Evolutionary conservation across 2,113 vertebrate species (phyloP).

Genomic region (Sylvietta virens): DNA sequence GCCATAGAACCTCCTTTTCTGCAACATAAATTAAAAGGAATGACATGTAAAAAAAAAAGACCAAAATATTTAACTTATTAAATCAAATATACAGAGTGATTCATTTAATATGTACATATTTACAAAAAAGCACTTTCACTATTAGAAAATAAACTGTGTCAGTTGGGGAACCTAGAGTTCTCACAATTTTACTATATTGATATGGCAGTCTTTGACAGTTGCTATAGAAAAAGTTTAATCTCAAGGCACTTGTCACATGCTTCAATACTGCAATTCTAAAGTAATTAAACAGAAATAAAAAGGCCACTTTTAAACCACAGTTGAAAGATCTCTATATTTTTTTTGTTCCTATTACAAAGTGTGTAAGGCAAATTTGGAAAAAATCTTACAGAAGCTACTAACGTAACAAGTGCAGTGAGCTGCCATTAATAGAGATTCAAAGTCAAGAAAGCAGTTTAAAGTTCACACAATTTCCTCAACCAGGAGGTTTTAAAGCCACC

Average conservation of each 20-base stretch:
- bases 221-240: constrained; percentile 75
- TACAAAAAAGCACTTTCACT: constrained; percentile 80
- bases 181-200: constrained; percentile 77
- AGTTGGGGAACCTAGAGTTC: constrained; percentile 59
- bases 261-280: constrained; percentile 78
- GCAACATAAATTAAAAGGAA: constrained; percentile 83
- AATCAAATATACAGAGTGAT: constrained; percentile 98
- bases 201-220: constrained; percentile 77
- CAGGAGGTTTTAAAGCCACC: constrained; percentile 71
- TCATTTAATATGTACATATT: constrained; percentile 96
- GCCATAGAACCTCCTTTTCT: constrained; percentile 78
- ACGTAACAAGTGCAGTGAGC: constrained; percentile 69
- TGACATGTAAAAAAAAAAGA: constrained; percentile 80
- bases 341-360: constrained; percentile 50
- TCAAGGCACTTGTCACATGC: constrained; percentile 97
- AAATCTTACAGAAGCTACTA: constrained; percentile 60
- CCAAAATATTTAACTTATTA: constrained; percentile 89
- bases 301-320: constrained; percentile 89
- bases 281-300: constrained; percentile 75
- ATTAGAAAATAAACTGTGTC: constrained; percentile 71
- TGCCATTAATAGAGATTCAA: constrained; percentile 68
- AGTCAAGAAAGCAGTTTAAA: constrained; percentile 51
- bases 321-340: constrained; percentile 66
- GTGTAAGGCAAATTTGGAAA: constrained; percentile 63
- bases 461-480: constrained; percentile 65